phyloP scores from a whole-genome alignment of 2,797 vertebrate genomes.

The Ataeniobius toweri region DNA sequence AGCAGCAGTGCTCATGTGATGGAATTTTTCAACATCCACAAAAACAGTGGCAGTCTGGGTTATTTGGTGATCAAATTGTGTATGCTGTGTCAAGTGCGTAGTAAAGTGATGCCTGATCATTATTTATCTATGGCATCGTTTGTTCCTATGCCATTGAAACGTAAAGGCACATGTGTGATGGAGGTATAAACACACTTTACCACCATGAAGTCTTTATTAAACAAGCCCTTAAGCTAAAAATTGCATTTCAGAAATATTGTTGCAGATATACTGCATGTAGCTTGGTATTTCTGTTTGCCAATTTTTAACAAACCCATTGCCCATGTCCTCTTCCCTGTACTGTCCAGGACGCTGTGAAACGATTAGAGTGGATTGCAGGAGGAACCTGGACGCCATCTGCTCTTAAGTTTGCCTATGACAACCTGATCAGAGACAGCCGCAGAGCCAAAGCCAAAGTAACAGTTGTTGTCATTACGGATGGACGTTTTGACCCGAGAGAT shows the following conservation, averaged over 20 bases:
- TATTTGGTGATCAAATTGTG: no score
- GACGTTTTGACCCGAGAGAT: conserved; percentile 94
- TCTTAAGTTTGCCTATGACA: conserved; percentile 93
- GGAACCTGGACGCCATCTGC: conserved; percentile 97
- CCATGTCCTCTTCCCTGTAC: conserved; percentile 4
- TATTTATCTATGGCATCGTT: no score
- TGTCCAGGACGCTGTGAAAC: conserved; percentile 87
- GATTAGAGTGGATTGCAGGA: conserved; percentile 96
- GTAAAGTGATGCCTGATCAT: no score
- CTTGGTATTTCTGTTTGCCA: neutral
- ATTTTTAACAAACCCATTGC: neutral
- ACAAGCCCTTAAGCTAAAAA: neutral
- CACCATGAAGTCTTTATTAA: neutral
- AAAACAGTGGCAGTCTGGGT: neutral
- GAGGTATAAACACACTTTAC: neutral
- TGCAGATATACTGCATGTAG: neutral
- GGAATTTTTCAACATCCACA: no score
- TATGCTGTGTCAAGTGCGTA: no score
- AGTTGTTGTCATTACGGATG: conserved; percentile 95
- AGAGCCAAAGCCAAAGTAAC: conserved; percentile 91
- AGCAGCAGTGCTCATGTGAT: no score
- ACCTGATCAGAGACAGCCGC: conserved; percentile 90
- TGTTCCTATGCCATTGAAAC: no score
- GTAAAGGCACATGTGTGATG: neutral
- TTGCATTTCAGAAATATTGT: neutral